phyloP scores from a whole-genome alignment of 2,113 vertebrate species.

The Bubo scandiacus region DNA sequence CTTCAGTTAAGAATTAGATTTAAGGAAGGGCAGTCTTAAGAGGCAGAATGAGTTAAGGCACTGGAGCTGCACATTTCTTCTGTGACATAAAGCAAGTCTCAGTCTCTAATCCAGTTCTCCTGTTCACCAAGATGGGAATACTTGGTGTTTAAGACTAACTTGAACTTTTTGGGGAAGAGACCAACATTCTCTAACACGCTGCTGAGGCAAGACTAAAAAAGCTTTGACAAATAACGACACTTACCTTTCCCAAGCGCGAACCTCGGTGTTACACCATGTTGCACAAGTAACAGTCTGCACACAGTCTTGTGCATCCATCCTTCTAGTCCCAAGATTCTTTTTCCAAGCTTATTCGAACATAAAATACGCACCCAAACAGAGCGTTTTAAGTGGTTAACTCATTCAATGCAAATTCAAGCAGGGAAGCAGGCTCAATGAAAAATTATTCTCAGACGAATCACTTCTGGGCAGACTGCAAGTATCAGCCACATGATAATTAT shows the following conservation, averaged over 20 bases:
- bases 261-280: too few relatives aligned
- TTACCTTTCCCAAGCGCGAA: background rate
- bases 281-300: background rate
- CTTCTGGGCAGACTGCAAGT: background rate
- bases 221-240: background rate
- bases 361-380: background rate
- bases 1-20: background rate
- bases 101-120: background rate
- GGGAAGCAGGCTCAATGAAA: background rate
- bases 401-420: background rate
- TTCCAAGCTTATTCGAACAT: background rate
- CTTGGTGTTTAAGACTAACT: background rate
- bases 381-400: background rate
- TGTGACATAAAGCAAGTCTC: background rate
- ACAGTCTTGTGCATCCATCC: background rate
- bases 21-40: background rate
- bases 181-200: rapidly evolving
- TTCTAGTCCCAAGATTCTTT: background rate
- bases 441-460: background rate
- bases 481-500: background rate
- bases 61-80: background rate
- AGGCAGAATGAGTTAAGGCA: background rate
- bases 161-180: background rate
- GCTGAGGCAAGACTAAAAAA: background rate
- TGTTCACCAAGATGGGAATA: background rate